These are phyloP conservation scores for Camponotus vicinus DNA, from an alignment of 1,140 invertebrate genomes.

Conservation along the genomic window DNA sequence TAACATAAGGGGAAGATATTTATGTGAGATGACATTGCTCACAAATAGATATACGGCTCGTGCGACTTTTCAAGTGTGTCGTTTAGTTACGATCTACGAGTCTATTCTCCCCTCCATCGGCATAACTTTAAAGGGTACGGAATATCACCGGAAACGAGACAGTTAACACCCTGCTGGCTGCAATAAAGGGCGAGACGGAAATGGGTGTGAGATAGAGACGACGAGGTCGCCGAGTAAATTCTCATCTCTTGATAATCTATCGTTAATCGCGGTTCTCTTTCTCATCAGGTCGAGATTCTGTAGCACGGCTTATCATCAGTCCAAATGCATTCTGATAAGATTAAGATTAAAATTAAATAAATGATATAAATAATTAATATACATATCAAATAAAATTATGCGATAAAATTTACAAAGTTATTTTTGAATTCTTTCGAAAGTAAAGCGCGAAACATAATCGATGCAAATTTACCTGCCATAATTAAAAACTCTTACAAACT, in stretches of 20 bases:
- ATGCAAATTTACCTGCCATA: neutral
- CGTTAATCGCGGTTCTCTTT: constrained; percentile 76
- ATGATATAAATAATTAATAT: no score
- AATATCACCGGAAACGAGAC: constrained; percentile 74
- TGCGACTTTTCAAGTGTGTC: constrained; percentile 38
- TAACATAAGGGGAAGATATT: no score
- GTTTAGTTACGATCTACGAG: constrained; percentile 33
- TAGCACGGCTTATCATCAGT: neutral
- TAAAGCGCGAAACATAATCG: neutral
- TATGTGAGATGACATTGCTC: constrained; percentile 24
- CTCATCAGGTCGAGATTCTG: neutral
- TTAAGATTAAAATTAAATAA: neutral
- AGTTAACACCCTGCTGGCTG: constrained; percentile 71
- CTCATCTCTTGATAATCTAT: constrained; percentile 79
- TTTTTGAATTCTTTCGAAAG: no score
- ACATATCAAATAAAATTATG: no score
- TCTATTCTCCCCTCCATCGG: neutral
- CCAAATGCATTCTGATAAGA: neutral
- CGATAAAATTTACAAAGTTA: no score
- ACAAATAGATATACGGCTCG: neutral
- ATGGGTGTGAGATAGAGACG: neutral
- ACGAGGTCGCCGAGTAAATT: constrained; percentile 74
- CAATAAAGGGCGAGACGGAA: constrained; percentile 70
- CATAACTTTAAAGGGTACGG: constrained; percentile 70
- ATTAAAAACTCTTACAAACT: neutral